These are phyloP conservation scores for Pseudomugil tenellus DNA, from an alignment of 2,797 vertebrate genomes.

Conservation along the genomic window DNA sequence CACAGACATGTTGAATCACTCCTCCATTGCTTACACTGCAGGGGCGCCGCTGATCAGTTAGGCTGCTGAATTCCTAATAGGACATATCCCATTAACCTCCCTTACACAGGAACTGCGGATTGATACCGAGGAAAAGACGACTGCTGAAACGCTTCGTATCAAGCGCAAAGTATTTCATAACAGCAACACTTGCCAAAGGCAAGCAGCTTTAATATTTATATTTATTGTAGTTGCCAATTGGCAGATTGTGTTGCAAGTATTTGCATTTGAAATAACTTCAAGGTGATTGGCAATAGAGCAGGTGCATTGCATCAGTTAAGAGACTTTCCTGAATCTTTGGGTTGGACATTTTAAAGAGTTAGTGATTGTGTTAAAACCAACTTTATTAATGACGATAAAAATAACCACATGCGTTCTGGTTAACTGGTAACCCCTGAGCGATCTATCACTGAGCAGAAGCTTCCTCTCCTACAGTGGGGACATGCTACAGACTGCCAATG, in stretches of 20 bases:
- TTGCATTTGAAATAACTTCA: constrained; percentile 10
- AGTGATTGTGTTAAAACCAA: constrained; percentile 12
- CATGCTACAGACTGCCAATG: constrained; percentile 11
- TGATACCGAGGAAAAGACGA: constrained; percentile 45
- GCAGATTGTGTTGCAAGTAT: background rate
- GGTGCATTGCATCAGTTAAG: background rate
- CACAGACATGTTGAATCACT: constrained; percentile 18
- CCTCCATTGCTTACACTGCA: constrained; percentile 19
- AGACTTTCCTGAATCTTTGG: background rate
- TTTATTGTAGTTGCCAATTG: background rate
- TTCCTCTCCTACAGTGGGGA: constrained; percentile 27
- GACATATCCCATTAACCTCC: constrained; percentile 74
- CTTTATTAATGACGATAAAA: constrained; percentile 35
- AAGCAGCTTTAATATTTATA: background rate
- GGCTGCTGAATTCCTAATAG: constrained; percentile 68
- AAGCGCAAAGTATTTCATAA: background rate
- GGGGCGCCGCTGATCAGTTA: constrained; percentile 55
- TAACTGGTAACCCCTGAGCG: constrained; percentile 51
- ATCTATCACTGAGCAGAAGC: constrained; percentile 34
- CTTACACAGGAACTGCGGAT: constrained; percentile 45
- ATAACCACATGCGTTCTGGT: constrained; percentile 29
- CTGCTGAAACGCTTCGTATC: background rate
- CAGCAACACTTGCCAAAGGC: background rate
- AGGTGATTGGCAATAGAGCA: background rate
- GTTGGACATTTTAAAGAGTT: background rate